These are phyloP conservation scores for Pomacea canaliculata DNA, from an alignment of 2,888 invertebrate genomes.

Conservation along the genomic window DNA sequence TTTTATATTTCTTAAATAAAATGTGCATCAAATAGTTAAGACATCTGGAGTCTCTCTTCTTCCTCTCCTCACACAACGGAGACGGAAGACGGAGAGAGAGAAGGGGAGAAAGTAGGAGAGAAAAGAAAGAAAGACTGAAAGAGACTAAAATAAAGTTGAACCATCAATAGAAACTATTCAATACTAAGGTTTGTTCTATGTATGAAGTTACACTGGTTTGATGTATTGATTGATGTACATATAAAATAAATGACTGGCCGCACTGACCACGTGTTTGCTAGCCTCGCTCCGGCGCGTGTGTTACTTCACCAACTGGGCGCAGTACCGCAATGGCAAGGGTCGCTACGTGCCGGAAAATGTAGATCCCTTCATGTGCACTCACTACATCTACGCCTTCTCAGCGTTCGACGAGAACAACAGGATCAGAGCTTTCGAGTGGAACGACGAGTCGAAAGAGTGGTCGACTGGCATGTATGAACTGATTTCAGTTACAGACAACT, in stretches of 20 bases:
- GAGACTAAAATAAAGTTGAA: background rate
- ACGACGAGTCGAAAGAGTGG: conserved; percentile 83
- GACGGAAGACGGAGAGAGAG: conserved; percentile 11
- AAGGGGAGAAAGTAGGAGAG: background rate
- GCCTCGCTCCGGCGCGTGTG: conserved; percentile 82
- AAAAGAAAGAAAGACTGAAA: background rate
- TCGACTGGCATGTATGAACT: conserved; percentile 38
- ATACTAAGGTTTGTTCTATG: no score
- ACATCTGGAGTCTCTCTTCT: background rate
- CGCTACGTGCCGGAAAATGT: conserved; percentile 95
- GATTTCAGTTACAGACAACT: no score
- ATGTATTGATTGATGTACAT: no score
- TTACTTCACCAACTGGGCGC: conserved; percentile 99
- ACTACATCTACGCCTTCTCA: conserved; percentile 96
- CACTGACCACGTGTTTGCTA: background rate
- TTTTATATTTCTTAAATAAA: no score
- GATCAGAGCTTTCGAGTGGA: conserved; percentile 92
- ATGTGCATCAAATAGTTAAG: background rate
- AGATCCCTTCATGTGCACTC: conserved; percentile 93
- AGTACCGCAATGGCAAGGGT: conserved; percentile 91
- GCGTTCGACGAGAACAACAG: conserved; percentile 72
- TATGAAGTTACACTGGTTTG: no score
- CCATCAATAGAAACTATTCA: no score
- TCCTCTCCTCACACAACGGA: background rate
- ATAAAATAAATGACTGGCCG: no score